These are phyloP conservation scores for Trachymyrmex cornetzi DNA, from an alignment of 1,140 invertebrate species.

Conservation along the genomic window DNA sequence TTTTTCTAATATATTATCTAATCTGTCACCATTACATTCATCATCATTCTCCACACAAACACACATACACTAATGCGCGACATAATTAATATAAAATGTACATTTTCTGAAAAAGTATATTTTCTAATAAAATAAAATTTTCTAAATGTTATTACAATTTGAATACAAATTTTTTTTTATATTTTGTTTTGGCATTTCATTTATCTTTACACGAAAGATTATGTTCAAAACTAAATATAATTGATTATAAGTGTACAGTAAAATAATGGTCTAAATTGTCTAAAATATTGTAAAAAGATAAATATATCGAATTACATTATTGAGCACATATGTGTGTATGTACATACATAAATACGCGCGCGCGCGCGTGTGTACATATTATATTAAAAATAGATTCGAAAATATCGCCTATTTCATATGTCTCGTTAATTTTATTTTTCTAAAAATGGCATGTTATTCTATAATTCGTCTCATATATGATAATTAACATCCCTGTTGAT, in stretches of 20 bases:
- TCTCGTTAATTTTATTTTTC: slow-evolving; percentile 23
- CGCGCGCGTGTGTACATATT: background rate
- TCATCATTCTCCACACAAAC: no score
- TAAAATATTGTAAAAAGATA: slow-evolving; percentile 21
- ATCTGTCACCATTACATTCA: no score
- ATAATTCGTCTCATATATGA: slow-evolving; percentile 4
- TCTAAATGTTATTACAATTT: background rate
- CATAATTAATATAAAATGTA: no score
- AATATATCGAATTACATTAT: slow-evolving; percentile 8
- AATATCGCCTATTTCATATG: slow-evolving; percentile 4
- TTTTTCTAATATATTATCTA: no score
- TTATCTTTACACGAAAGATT: background rate
- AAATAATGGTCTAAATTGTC: background rate
- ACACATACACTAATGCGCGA: no score
- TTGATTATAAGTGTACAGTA: background rate
- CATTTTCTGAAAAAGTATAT: no score
- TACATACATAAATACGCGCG: background rate
- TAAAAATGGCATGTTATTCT: slow-evolving; percentile 17
- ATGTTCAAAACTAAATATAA: background rate
- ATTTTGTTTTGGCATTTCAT: background rate
- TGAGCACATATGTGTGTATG: background rate
- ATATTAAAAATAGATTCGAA: slow-evolving; percentile 29
- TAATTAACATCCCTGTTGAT: slow-evolving; percentile 15
- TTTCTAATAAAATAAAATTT: no score
- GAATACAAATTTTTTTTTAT: background rate